These are phyloP conservation scores for Phenacoccus solenopsis DNA, from an alignment of 1,140 invertebrate genomes.

Conservation along the genomic window DNA sequence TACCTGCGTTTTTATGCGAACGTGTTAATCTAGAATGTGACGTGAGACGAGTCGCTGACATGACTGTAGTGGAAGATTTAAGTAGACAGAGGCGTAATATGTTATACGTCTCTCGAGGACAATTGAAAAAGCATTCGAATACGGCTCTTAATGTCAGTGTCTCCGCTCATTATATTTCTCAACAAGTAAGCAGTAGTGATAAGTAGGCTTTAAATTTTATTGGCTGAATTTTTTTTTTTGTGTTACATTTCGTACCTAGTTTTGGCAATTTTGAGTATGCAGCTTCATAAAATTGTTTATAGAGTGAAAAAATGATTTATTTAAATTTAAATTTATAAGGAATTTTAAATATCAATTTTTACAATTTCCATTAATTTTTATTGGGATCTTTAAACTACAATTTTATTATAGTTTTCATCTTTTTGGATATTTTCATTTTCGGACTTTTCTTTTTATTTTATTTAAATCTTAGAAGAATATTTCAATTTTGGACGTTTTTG, in stretches of 20 bases:
- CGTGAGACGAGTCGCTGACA: conserved; percentile 76
- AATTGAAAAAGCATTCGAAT: conserved; percentile 78
- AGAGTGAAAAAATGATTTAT: too few species aligned
- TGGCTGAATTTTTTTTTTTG: not conserved
- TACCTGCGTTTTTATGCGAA: conserved; percentile 83
- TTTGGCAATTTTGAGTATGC: not conserved
- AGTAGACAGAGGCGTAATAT: conserved; percentile 66
- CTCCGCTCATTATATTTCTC: conserved; percentile 73
- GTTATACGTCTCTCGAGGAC: conserved; percentile 68
- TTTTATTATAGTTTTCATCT: too few species aligned
- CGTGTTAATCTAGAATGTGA: conserved; percentile 78
- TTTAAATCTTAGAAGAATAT: too few species aligned
- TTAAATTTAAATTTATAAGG: too few species aligned
- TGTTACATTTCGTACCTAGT: not conserved
- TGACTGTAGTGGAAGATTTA: conserved; percentile 71
- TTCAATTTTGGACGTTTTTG: too few species aligned
- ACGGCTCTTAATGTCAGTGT: conserved; percentile 78
- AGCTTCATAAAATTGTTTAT: too few species aligned
- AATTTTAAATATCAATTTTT: too few species aligned
- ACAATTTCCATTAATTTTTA: too few species aligned
- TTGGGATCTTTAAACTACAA: too few species aligned
- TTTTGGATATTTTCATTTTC: too few species aligned
- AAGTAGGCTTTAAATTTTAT: not conserved
- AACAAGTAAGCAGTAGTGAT: conserved; percentile 45
- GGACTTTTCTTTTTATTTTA: too few species aligned